Conservation (phyloP, 2,888 invertebrate species). For the Muscina levida region DNA sequence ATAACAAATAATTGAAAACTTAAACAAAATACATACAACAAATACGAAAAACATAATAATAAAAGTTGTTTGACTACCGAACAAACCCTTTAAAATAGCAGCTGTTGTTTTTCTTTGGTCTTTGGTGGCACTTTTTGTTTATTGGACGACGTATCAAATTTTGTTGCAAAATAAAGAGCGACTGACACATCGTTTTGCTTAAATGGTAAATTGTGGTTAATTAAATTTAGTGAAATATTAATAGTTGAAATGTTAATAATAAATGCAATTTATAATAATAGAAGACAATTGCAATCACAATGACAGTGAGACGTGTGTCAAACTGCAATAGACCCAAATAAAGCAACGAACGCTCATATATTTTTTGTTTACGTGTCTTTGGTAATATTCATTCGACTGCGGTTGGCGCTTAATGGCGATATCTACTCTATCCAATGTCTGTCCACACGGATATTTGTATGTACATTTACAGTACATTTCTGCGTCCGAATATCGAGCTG, state of each 20-base stretch:
- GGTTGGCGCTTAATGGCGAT: too few relatives aligned
- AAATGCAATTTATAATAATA: too few relatives aligned
- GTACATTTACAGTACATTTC: too few relatives aligned
- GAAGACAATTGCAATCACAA: too few relatives aligned
- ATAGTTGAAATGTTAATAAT: too few relatives aligned
- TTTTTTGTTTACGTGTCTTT: slow-evolving; percentile 30
- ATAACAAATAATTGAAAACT: background rate
- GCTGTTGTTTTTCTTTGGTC: background rate
- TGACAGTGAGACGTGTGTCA: too few relatives aligned
- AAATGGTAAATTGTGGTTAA: slow-evolving; percentile 22
- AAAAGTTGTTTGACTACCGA: slow-evolving; percentile 41
- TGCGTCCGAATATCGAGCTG: too few relatives aligned
- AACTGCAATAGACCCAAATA: background rate
- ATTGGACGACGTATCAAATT: background rate
- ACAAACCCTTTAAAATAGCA: background rate
- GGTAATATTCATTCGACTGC: too few relatives aligned
- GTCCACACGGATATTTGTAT: too few relatives aligned
- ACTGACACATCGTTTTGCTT: background rate
- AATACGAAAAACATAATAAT: background rate
- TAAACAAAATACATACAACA: background rate
- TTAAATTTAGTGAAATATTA: too few relatives aligned
- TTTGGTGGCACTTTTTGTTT: slow-evolving; percentile 33
- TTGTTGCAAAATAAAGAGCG: background rate
- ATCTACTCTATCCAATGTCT: too few relatives aligned
- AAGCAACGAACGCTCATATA: background rate